Conservation (phyloP, 1,140 invertebrate species). For the Sinonovacula constricta region DNA sequence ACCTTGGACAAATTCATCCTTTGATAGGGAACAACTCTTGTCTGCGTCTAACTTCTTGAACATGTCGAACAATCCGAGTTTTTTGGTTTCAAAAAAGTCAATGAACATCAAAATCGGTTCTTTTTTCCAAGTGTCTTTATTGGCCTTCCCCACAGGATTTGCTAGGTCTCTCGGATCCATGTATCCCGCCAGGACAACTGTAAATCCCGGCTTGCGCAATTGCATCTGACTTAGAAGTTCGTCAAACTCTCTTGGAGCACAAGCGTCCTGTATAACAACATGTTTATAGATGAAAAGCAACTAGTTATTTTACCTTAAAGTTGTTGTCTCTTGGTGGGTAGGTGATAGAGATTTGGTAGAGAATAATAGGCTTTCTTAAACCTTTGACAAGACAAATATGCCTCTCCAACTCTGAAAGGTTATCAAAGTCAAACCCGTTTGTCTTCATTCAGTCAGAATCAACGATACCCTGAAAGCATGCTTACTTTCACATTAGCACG, state of each 20-base stretch:
- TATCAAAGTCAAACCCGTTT: too few species aligned
- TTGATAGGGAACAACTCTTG: constrained; percentile 30
- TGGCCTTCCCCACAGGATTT: constrained; percentile 26
- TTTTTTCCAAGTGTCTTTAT: constrained; percentile 29
- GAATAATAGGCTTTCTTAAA: too few species aligned
- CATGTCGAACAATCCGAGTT: constrained; percentile 45
- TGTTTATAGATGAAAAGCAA: neutral
- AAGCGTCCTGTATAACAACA: constrained; percentile 28
- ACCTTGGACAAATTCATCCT: constrained; percentile 19
- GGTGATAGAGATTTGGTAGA: too few species aligned
- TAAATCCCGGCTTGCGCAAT: constrained; percentile 13
- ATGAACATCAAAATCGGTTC: constrained; percentile 44
- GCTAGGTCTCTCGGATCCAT: constrained; percentile 40
- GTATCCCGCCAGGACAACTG: constrained; percentile 36
- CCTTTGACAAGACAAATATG: too few species aligned
- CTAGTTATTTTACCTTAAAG: neutral
- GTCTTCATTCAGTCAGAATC: too few species aligned
- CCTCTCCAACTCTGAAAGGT: too few species aligned
- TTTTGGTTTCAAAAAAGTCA: constrained; percentile 30
- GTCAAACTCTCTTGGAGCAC: constrained; percentile 40
- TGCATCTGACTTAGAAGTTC: constrained; percentile 22
- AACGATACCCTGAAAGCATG: too few species aligned
- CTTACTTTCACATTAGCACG: too few species aligned
- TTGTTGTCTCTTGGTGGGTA: too few species aligned
- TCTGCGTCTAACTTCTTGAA: constrained; percentile 44